These are phyloP conservation scores for Anthonomus grandis DNA, from an alignment of 1,140 invertebrate genomes.

Conservation along the genomic window DNA sequence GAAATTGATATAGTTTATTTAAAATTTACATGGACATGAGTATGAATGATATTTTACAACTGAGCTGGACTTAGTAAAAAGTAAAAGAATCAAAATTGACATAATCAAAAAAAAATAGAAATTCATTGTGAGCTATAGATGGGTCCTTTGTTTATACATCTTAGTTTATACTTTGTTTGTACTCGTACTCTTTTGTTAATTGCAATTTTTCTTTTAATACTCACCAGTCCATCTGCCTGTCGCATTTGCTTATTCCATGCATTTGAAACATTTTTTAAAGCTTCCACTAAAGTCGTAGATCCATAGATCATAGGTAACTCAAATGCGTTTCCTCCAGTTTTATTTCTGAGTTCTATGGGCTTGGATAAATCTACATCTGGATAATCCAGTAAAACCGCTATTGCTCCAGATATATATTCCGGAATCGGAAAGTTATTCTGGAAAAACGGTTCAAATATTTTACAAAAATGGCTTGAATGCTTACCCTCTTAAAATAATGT, in stretches of 20 bases:
- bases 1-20: too few relatives aligned
- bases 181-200: too few relatives aligned
- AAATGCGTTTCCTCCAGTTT: background rate
- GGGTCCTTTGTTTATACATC: too few relatives aligned
- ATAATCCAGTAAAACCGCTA: background rate
- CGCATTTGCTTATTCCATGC: background rate
- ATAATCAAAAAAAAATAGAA: too few relatives aligned
- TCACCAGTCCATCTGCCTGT: background rate
- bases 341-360: background rate
- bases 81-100: too few relatives aligned
- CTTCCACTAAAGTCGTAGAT: background rate
- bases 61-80: too few relatives aligned
- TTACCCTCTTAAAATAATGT: conserved; percentile 1
- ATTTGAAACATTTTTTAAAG: background rate
- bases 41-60: too few relatives aligned
- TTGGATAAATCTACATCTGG: background rate
- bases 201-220: too few relatives aligned
- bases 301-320: background rate
- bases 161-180: too few relatives aligned
- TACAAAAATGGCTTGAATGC: background rate
- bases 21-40: too few relatives aligned
- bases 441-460: background rate
- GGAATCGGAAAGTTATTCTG: background rate
- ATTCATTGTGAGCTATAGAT: too few relatives aligned
- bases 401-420: background rate